phyloP scores from a whole-genome alignment of 2,113 vertebrate species.

The Pseudorasbora parva region DNA sequence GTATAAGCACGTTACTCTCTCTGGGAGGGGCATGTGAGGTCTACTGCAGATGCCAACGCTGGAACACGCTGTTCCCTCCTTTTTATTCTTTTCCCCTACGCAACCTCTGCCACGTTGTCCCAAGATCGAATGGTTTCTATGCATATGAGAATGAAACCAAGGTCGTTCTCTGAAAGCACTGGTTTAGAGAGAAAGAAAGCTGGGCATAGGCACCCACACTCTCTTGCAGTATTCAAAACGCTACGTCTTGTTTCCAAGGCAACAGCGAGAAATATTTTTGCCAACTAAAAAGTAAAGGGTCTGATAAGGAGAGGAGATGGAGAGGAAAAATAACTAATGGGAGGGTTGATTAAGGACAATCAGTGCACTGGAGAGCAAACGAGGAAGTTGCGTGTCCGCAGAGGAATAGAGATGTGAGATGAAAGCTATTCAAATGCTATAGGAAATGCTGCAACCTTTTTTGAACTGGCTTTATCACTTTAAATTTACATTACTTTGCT shows the following conservation, averaged over 20 bases:
- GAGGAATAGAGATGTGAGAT: constrained; percentile 18
- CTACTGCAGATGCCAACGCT: constrained; percentile 39
- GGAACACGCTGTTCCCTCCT: neutral
- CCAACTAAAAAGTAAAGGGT: constrained; percentile 54
- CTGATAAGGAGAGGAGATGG: constrained; percentile 62
- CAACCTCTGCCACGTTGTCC: neutral
- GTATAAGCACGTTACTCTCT: neutral
- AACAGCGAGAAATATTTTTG: constrained; percentile 71
- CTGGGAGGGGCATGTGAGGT: constrained; percentile 34
- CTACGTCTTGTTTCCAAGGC: constrained; percentile 73
- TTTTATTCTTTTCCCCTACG: neutral
- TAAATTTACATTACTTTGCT: neutral
- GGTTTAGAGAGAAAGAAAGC: neutral
- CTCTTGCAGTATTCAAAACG: constrained; percentile 53
- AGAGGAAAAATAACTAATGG: constrained; percentile 14
- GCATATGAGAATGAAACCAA: neutral
- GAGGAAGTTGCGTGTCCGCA: neutral
- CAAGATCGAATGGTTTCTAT: neutral
- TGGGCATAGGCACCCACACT: constrained; percentile 37
- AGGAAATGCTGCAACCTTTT: neutral
- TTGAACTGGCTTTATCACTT: neutral
- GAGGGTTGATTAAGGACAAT: constrained; percentile 39
- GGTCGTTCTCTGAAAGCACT: neutral
- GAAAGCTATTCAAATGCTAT: constrained; percentile 26
- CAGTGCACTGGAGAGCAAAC: neutral